Base-by-base conservation (phyloP, 37 sponge, comb jelly and placozoan species). In the Beroe ovata region DNA sequence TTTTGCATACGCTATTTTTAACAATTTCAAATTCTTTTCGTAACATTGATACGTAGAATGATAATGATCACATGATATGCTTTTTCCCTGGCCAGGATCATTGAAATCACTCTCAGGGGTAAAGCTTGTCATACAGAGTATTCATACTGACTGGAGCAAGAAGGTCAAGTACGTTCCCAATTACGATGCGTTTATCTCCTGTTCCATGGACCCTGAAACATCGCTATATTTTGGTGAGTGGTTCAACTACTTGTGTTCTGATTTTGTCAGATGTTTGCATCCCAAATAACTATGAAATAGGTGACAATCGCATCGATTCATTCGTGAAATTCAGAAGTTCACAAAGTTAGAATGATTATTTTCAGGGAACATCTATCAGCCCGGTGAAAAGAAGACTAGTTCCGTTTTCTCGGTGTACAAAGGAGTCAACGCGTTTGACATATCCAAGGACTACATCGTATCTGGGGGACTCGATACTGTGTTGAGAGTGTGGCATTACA, bases 351-450 rank as follows among this genome's bases (percentile, higher is more conserved):
- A 58, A 58, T 25, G 4, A 20, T 62, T 23, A 8, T 36, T 38
- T 21, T 6, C 84, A 77, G 84, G 84, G 39, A 77, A 42, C 54
- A 42, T 77, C n/a, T 32, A 77, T 4, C 84, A 77, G 35, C n/a
- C 38, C 21, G 84, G 84, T 32, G 84, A 77, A 19, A 77, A 39
- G 28, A 77, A 77, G 23, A 54, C 54, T 0, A 91, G 90, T 25
- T 39, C 72, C 23, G 62, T 89, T 19, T 92, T 96, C 66, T 64
- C 91, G 36, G 92, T 95, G 16, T 72, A 90, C 60, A 96, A 96
- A 41, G 97, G 97, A 1, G 88, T 96, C 26, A 91, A 61, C 81
- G 89, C 94, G 0, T 96, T 96, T 89, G 97, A 96, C 88, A 94
- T 90, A 64, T 93, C 93, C 38, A 90, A 90, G 34, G 92, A 91